A percentile compares a stretch with the other conserved stretches of the same genome.
Evolutionary conservation across 1,140 invertebrate species (phyloP).

Genomic region (Latrodectus geometricus): DNA sequence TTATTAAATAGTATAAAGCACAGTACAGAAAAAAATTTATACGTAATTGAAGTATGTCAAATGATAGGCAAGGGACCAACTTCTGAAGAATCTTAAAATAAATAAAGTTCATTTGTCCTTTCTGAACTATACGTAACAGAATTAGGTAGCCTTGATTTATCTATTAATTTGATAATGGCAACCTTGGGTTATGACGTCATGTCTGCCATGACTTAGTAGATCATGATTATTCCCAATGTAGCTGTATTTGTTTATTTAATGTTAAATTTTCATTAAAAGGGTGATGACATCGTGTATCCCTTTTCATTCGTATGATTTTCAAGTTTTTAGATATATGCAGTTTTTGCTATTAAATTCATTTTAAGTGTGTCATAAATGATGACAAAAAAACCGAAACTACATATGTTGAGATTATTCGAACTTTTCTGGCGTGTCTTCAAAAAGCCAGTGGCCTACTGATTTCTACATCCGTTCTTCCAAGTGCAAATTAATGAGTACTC

Average conservation of each 20-base stretch:
- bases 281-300: not conserved
- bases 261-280: not conserved
- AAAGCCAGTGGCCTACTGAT: conserved; percentile 22
- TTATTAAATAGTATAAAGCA: no score
- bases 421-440: conserved; percentile 4
- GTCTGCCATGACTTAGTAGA: conserved; percentile 34
- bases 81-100: no score
- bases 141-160: not conserved
- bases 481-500: conserved; percentile 23
- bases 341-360: not conserved
- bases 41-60: no score
- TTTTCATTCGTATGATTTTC: not conserved
- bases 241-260: conserved; percentile 46
- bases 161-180: conserved; percentile 20
- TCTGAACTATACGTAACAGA: no score
- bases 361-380: not conserved
- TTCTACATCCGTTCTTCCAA: conserved; percentile 53
- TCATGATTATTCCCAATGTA: conserved; percentile 32
- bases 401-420: conserved; percentile 10
- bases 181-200: conserved; percentile 30
- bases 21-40: no score
- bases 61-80: no score
- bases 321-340: not conserved
- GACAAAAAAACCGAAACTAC: not conserved
- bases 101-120: no score